Evolutionary conservation across 2,113 vertebrate genomes (phyloP), one percentile per base, ranked within the genome.

Genomic region (Apodemus sylvaticus): DNA sequence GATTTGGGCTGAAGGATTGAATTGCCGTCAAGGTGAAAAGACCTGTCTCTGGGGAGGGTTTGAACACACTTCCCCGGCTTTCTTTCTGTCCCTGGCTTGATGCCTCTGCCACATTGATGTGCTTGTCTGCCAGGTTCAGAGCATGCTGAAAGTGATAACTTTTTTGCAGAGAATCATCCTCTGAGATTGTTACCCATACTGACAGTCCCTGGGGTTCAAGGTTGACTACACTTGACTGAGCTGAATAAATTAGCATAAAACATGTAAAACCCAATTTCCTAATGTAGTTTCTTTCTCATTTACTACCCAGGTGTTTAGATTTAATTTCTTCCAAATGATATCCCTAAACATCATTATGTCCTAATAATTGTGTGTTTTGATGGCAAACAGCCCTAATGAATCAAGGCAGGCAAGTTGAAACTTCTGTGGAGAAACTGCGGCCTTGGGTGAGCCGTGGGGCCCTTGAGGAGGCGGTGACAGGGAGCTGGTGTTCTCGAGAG

Each of bases 271-370:
- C 62, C 60, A 42, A 55, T 96, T 90, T 66, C 16, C 2, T 71
- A 87, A 94, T 94, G 96, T 87, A 95, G 94, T 89, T 97, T 86
- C 97, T 97, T 96, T 97, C 95, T 92, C 78, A 76, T 96, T 97
- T 94, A 93, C 97, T 97, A 89, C 96, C 94, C 97, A 94, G 96
- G 94, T 98, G 97, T 98, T 98, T 97, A 95, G 96, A 96, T 97
- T 96, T 94, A 48, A 92, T 98, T 98, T 97, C 97, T 97, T 96
- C 88, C 93, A 95, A 97, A 95, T 95, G 96, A 96, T 36, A 89
- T 92, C 92, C 96, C 97, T 96, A 98, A 97, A 96, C 97, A 93
- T 97, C 88, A 92, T 58, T 86, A 16, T 22, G 4, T 97, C 97
- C 96, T 96, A 92, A 73, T 90, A 87, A 86, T 76, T 39, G 77